These are phyloP conservation scores for Porphyrio hochstetteri DNA, from an alignment of 2,113 vertebrate genomes.

Conservation along the genomic window DNA sequence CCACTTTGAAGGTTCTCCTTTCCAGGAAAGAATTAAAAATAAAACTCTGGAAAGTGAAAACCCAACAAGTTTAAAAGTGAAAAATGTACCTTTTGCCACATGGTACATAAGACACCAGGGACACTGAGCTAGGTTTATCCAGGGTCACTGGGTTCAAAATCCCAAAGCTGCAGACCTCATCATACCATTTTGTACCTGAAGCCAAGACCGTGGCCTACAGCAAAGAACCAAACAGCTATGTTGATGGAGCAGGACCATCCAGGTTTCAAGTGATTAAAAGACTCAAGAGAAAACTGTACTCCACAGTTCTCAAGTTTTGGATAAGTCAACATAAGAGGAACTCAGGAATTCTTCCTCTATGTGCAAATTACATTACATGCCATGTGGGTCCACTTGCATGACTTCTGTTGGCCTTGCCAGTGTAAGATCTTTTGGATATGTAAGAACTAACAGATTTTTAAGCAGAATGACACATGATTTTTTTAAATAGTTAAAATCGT, in stretches of 20 bases:
- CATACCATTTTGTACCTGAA: not conserved
- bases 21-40: not conserved
- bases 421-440: not conserved
- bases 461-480: not conserved
- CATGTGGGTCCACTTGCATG: not conserved
- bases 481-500: not conserved
- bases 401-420: not conserved
- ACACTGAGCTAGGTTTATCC: not conserved
- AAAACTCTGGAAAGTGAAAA: not conserved
- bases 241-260: not conserved
- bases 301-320: not conserved
- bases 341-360: not conserved
- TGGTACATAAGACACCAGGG: not conserved
- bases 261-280: not conserved
- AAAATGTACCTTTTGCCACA: not conserved
- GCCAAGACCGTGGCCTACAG: not conserved
- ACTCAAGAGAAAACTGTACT: not conserved
- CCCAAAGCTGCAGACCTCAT: not conserved
- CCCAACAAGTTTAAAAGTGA: not conserved
- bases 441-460: not conserved
- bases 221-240: not conserved
- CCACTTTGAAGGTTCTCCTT: not conserved
- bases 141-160: not conserved
- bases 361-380: rapidly evolving
- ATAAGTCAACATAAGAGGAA: not conserved